phyloP scores from a whole-genome alignment of 2,797 vertebrate genomes.

The Girardinus metallicus region DNA sequence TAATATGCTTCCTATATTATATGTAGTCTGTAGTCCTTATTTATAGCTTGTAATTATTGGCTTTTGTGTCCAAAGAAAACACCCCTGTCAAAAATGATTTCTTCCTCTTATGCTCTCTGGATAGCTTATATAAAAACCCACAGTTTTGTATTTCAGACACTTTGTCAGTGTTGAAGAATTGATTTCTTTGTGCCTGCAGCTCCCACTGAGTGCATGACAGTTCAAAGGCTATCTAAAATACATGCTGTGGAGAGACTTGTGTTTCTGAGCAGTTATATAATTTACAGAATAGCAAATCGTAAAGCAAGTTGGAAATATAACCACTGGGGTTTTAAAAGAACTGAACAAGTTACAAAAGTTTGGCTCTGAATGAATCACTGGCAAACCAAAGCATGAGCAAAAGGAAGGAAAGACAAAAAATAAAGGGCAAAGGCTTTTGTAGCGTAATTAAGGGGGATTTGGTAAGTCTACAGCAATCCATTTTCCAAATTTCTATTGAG shows the following conservation, averaged over 20 bases:
- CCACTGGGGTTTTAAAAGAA: conserved; percentile 20
- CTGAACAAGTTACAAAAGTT: background rate
- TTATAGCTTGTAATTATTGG: conserved; percentile 14
- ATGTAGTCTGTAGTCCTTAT: conserved; percentile 7
- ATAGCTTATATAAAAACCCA: conserved; percentile 56
- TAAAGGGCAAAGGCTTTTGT: conserved; percentile 11
- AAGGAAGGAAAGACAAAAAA: background rate
- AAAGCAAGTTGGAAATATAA: conserved; percentile 28
- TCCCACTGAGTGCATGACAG: conserved; percentile 62
- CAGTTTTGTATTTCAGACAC: conserved; percentile 66
- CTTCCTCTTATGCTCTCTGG: conserved; percentile 39
- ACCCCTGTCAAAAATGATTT: conserved; percentile 46
- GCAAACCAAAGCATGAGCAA: conserved; percentile 12
- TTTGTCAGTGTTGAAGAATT: conserved; percentile 67
- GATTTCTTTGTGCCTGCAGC: conserved; percentile 57
- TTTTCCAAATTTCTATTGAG: conserved; percentile 46
- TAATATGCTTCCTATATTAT: conserved; percentile 10
- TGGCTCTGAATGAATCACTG: conserved; percentile 12
- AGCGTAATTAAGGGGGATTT: conserved; percentile 15
- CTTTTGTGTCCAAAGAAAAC: conserved; percentile 14
- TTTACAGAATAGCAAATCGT: conserved; percentile 35
- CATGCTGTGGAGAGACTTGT: conserved; percentile 48
- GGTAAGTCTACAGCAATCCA: conserved; percentile 29
- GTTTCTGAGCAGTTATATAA: conserved; percentile 58
- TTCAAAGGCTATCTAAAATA: conserved; percentile 69